Base-by-base conservation (phyloP, 2,888 invertebrate species). In the Leptopterna dolabrata region DNA sequence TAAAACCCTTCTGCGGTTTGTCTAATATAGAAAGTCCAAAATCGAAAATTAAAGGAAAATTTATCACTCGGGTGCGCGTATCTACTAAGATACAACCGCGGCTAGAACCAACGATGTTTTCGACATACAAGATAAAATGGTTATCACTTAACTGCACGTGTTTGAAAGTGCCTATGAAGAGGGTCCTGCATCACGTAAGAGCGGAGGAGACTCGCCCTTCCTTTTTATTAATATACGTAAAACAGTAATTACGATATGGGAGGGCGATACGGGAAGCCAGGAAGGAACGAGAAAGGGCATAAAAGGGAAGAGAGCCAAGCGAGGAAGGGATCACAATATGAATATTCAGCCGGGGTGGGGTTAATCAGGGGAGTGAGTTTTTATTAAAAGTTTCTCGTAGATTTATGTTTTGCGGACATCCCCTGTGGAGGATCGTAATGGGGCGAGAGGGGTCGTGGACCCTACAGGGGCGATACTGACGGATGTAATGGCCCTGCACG, bases 301-400 rank as follows among this genome's bases (percentile, higher is more conserved):
- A 73, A 45, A 24, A 29, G 71, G 83, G 45, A 70, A 70, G 36
- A 83, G 71, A 41, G 24, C 63, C n/a, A 85, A 29, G 51, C 43
- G 19, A 30, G 85, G 55, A 70, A 43, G 76, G 36, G 36, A 19
- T 71, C 78, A 86, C 86, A 86, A 86, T 86, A 86, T 86, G 86
- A 86, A 86, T 86, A 86, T 86, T 86, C 86, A 78, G 86, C 41
- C 86, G 29, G 76, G 86, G 78, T 78, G 78, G 76, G 85, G 86
- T 86, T 86, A 86, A 86, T 86, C 78, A 86, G 86, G 85, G 86
- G 86, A 85, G 78, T 86, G 86, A 78, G 86, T 86, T 86, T 86
- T 86, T 86, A 86, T 86, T 86, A 86, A 86, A 86, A 86, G 86
- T 86, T 86, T 63, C 86, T 76, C 45, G 73, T 86, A 86, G 86